Base-by-base conservation (phyloP, 2,888 invertebrate genomes). In the Bedellia somnulentella region DNA sequence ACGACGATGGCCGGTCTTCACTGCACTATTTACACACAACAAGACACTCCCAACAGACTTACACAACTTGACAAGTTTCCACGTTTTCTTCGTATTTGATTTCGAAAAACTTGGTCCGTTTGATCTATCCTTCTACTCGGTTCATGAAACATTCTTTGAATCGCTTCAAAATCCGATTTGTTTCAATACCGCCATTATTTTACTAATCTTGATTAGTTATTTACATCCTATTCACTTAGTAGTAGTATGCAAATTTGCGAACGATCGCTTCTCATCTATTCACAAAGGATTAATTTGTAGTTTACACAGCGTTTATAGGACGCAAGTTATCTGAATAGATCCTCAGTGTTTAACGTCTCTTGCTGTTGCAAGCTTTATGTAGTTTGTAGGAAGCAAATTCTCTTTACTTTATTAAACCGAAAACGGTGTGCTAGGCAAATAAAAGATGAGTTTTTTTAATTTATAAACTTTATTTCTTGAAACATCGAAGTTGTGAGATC, bases 1-100 rank as follows among this genome's bases (percentile, higher is more conserved):
- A 8, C 26, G 6, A 12, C 17, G 17, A n/a, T 15, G 22, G 13
- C 13, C 22, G 13, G 29, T 18, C 8, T 9, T 21, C 14, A 10
- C 9, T 10, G 22, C 22, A 21, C 29, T 14, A 21, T 29, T 29
- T 21, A 29, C 29, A 29, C 29, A 29, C 29, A 29, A 29, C 16
- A n/a, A 27, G 27, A 4, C 4, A 17, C 29, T 13, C 28, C 12
- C 13, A 3, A 11, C 22, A 22, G 29, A 29, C 9, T 26, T 29
- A 6, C 9, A 29, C 29, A n/a, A 22, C 29, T 22, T 15, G 10
- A 22, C 29, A 10, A 10, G 14, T 21, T 29, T 22, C 11, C 11
- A 3, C 15, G 2, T n/a, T 13, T n/a, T 8, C n/a, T 21, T 21
- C 9, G 21, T 29, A n/a, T 29, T 12, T 29, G 29, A 29, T 22